phyloP scores from a whole-genome alignment of 2,797 vertebrate genomes.

The Artibeus jamaicensis region DNA sequence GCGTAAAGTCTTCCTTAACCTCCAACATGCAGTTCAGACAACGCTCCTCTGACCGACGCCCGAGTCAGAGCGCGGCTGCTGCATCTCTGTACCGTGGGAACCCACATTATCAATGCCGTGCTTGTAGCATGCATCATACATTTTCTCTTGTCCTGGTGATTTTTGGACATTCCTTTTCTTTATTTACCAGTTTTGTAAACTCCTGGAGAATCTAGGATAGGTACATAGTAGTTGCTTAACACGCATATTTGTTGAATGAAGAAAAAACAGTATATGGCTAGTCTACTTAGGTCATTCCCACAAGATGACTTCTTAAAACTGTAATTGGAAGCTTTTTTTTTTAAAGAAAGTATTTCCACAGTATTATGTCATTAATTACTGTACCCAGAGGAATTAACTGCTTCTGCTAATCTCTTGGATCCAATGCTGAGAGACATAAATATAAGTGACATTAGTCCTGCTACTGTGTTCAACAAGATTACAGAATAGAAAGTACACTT shows the following conservation, averaged over 20 bases:
- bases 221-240: not conserved
- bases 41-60: not conserved
- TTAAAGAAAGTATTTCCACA: not conserved
- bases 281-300: not conserved
- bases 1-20: not conserved
- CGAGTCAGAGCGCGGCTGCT: not conserved
- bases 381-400: not conserved
- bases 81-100: not conserved
- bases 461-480: not conserved
- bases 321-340: not conserved
- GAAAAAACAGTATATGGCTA: not conserved
- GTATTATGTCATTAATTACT: conserved; percentile 40
- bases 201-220: not conserved
- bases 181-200: not conserved
- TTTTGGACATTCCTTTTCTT: not conserved
- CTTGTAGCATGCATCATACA: not conserved
- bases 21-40: not conserved
- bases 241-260: not conserved
- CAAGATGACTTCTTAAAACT: conserved; percentile 33
- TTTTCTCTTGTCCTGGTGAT: not conserved
- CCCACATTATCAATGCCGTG: not conserved
- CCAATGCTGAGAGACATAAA: conserved; percentile 27
- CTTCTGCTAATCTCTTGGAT: conserved; percentile 40
- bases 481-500: conserved; percentile 22
- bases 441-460: not conserved